phyloP scores from a whole-genome alignment of 2,888 invertebrate genomes.

The Plebejus anna region DNA sequence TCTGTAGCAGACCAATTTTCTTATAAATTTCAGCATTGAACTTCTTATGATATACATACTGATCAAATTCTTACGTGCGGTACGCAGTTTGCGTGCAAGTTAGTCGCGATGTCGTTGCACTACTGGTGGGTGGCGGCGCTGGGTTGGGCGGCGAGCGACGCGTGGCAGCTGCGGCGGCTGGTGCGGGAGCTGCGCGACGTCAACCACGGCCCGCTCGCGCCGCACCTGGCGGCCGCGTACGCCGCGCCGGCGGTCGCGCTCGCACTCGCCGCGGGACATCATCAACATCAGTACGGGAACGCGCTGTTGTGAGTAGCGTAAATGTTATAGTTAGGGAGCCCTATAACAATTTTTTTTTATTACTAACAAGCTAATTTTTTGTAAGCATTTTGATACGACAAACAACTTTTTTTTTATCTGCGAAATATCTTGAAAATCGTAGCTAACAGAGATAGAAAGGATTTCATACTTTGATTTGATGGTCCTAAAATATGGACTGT shows the following conservation, averaged over 20 bases:
- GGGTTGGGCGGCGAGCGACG: slow-evolving; percentile 95
- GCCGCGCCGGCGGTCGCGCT: slow-evolving; percentile 95
- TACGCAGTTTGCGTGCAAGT: slow-evolving; percentile 88
- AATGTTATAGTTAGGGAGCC: no score
- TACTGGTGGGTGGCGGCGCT: slow-evolving; percentile 95
- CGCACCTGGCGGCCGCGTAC: slow-evolving; percentile 95
- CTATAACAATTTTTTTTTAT: no score
- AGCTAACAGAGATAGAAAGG: no score
- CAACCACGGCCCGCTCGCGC: slow-evolving; percentile 96
- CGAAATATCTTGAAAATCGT: no score
- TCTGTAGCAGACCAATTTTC: no score
- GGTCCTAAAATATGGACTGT: no score
- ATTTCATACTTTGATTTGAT: no score
- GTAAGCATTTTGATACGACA: no score
- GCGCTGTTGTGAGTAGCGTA: slow-evolving; percentile 89
- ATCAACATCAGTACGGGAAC: slow-evolving; percentile 97
- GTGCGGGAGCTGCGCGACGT: slow-evolving; percentile 97
- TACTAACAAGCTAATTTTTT: no score
- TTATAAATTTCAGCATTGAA: neutral
- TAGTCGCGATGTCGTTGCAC: slow-evolving; percentile 94
- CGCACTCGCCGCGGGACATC: slow-evolving; percentile 93
- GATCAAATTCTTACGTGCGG: neutral
- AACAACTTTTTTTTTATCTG: no score
- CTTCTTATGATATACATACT: no score
- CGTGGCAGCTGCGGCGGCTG: slow-evolving; percentile 95